A percentile compares a stretch with the other conserved stretches of the same genome.
Evolutionary conservation across 1,140 invertebrate genomes (phyloP).

Genomic region (Listronotus bonariensis): DNA sequence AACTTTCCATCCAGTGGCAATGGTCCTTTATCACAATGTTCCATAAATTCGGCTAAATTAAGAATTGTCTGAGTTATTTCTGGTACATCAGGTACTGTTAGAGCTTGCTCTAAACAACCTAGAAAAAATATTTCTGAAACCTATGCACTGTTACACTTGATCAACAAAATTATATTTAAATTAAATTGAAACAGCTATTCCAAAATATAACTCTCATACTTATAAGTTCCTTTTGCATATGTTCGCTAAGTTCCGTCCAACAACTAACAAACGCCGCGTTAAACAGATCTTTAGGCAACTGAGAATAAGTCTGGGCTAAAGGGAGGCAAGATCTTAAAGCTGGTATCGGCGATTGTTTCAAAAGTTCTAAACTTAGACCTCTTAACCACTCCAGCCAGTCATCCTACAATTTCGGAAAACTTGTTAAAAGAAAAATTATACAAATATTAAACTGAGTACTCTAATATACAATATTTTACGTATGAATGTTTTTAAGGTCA

Average conservation of each 20-base stretch:
- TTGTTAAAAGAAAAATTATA: not conserved
- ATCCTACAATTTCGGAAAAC: conserved; percentile 60
- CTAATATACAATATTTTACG: too few species aligned
- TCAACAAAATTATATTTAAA: too few species aligned
- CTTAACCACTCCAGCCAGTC: conserved; percentile 98
- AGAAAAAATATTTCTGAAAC: not conserved
- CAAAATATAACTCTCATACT: conserved; percentile 29
- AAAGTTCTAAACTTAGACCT: conserved; percentile 86
- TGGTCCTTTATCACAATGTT: conserved; percentile 96
- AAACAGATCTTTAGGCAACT: conserved; percentile 92
- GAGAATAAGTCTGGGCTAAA: conserved; percentile 92
- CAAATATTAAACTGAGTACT: not conserved
- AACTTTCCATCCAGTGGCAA: conserved; percentile 87
- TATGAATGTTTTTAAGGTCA: too few species aligned
- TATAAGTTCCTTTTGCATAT: conserved; percentile 85
- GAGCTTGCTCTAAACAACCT: conserved; percentile 82
- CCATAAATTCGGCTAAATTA: conserved; percentile 99
- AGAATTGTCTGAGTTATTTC: conserved; percentile 98
- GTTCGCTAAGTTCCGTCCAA: conserved; percentile 91
- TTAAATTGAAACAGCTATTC: too few species aligned
- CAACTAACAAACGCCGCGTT: conserved; percentile 99
- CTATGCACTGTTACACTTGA: too few species aligned
- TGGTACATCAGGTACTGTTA: conserved; percentile 90
- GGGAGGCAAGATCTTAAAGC: conserved; percentile 89
- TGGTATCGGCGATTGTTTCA: conserved; percentile 95